These are phyloP conservation scores for Drosophila meridionalis DNA, from an alignment of 2,888 invertebrate species.

Conservation along the genomic window DNA sequence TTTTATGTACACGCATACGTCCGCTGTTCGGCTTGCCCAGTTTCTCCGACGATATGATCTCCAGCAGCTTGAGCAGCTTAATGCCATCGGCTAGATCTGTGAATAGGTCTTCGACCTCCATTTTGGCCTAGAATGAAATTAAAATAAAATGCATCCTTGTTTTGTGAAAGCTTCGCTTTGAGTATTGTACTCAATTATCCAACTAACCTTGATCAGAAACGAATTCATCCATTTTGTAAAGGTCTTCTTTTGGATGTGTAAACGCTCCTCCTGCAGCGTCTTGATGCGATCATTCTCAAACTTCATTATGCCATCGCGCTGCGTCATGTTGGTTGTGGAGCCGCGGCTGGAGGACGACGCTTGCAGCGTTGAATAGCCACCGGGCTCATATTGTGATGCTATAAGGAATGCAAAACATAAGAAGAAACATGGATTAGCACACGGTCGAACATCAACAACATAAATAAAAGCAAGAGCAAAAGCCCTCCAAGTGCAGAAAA, in stretches of 20 bases:
- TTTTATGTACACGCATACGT: constrained; percentile 98
- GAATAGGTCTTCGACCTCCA: constrained; percentile 99
- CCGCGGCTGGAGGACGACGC: constrained; percentile 87
- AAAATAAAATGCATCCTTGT: constrained; percentile 6
- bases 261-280: constrained; percentile 98
- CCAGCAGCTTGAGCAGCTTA: constrained; percentile 95
- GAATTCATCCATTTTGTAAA: constrained; percentile 99
- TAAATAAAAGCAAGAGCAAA: constrained; percentile 5
- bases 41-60: constrained; percentile 99
- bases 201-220: constrained; percentile 94
- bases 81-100: constrained; percentile 97
- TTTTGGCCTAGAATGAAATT: constrained; percentile 90
- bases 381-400: constrained; percentile 89
- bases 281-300: constrained; percentile 98
- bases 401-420: constrained; percentile 54
- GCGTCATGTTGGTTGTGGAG: constrained; percentile 91
- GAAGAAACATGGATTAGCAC: constrained; percentile 30
- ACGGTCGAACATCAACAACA: constrained; percentile 10
- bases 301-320: constrained; percentile 95
- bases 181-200: not conserved
- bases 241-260: constrained; percentile 99
- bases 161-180: constrained; percentile 9
- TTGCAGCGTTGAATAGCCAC: constrained; percentile 87
- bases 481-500: constrained; percentile 41
- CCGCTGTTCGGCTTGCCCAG: constrained; percentile 98